Base-by-base conservation (phyloP, 2,888 invertebrate species). In the Bembecia ichneumoniformis region DNA sequence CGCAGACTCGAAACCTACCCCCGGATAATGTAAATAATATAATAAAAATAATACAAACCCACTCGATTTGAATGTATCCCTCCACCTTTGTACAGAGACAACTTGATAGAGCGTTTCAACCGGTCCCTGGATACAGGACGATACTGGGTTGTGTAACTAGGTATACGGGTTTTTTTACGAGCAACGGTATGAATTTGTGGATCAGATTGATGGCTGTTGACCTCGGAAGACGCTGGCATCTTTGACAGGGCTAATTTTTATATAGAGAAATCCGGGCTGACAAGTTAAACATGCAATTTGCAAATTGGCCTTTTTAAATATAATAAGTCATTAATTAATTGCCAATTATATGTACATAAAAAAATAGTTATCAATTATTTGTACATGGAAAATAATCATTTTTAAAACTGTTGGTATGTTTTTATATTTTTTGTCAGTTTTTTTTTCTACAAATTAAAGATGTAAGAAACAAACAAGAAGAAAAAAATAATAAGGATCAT, bases 21-120 rank as follows among this genome's bases (percentile, higher is more conserved):
- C 70, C 70, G 48, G 59, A 70, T 74, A 68, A 75, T 66, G 69
- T 81, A 81, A 82, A 80, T 82, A 81, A 80, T 78, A 77, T 73
- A 76, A 83, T 82, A 81, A 81, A 81, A 79, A 80, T 81, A 80
- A 78, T 75, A 79, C 71, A 74, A 76, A 74, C 64, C 68, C 59
- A 66, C 70, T 73, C 66, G 62, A 77, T 79, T 77, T 80, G 74
- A 78, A 80, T 81, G 68, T 71, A 60, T 67, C 65, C 62, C 68
- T 28, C 28, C 55, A 57, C 61, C 57, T 62, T 52, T 46, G 60
- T 65, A 64, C 56, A 51, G 55, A 46, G 46, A 50, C 52, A 60
- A 54, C 54, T 56, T 62, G 66, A 64, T 64, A 52, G 59, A 64
- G 59, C 61, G 64, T 67, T 68, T 64, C 60, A 57, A 59, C 50